phyloP scores from a whole-genome alignment of 2,888 invertebrate genomes.

The Nomada hirtipes region DNA sequence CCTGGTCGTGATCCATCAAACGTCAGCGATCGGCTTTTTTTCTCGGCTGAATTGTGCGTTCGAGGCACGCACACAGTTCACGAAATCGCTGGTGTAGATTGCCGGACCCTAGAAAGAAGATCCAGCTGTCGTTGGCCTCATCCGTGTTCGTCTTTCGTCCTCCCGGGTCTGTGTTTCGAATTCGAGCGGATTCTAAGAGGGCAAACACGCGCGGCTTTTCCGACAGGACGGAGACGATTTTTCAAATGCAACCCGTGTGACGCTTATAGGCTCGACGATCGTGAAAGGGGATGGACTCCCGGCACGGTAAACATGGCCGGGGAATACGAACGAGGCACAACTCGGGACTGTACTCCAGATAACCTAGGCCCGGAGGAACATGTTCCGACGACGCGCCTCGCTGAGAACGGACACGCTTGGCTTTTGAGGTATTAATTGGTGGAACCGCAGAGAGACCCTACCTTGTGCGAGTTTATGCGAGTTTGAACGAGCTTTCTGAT shows the following conservation, averaged over 20 bases:
- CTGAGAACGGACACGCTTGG: conserved; percentile 4
- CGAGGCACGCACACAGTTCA: conserved; percentile 31
- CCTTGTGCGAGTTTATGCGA: not conserved
- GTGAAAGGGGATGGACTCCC: conserved; percentile 30
- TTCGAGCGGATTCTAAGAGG: conserved; percentile 57
- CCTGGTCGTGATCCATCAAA: conserved; percentile 81
- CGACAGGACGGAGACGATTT: conserved; percentile 46
- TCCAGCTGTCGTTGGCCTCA: conserved; percentile 68
- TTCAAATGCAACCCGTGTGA: conserved; percentile 51
- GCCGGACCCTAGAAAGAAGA: not conserved
- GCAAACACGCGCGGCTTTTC: conserved; percentile 66
- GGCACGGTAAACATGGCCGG: conserved; percentile 48
- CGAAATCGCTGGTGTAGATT: conserved; percentile 24
- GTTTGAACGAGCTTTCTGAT: no score
- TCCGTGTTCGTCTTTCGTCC: conserved; percentile 73
- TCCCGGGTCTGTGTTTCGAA: conserved; percentile 26
- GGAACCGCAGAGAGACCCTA: not conserved
- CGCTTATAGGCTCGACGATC: conserved; percentile 32
- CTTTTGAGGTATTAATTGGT: conserved; percentile 52
- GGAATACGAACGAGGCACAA: conserved; percentile 48
- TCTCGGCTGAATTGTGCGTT: conserved; percentile 26
- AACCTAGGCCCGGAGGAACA: conserved; percentile 29
- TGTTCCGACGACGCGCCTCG: conserved; percentile 9
- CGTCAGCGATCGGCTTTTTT: conserved; percentile 80
- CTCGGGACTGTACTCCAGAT: conserved; percentile 49